Evolutionary conservation across 2,888 invertebrate genomes (phyloP), one percentile per base, ranked within the genome.

Genomic region (Drosophila dives): DNA sequence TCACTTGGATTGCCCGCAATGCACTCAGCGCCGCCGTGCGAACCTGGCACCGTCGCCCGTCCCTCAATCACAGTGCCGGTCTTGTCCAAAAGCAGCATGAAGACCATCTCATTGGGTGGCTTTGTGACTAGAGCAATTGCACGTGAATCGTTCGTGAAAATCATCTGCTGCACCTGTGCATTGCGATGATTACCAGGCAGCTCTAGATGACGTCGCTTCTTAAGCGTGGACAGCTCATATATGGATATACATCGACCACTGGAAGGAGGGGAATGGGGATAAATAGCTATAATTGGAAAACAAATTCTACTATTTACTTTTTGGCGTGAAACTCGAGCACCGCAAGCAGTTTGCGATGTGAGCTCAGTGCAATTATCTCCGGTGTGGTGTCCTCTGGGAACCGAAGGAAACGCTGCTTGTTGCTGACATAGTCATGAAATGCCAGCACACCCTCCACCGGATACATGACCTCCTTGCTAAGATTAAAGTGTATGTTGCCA

Each of bases 101-200:
- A 98, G 3, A 93, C 51, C 61, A 86, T 91, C 69, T 92, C 92
- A n/a, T 92, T 98, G 0, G 98, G 97, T 72, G 96, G 96, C 3
- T 96, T 96, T 0, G 97, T 96, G 36, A 98, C 95, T 0, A 96
- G 95, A 1, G 96, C 95, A 15, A 99, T 92, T 77, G 96, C 96
- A 91, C 96, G 97, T 2, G 96, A 97, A 91, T 98, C 98, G 72
- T 94, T 95, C 0, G 97, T 96, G 88, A 99, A 92, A 2, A 76
- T 71, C 53, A 92, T 78, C 60, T 90, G 86, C 10, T 75, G 69
- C 17, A 92, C 76, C 6, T 75, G 65, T 0, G 68, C 72, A 49
- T 81, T 71, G 40, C 75, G 80, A 2, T 96, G 95, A 34, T 74
- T 79, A 3, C 75, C 76, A 0, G 96, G 96, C 17, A 96, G 94